phyloP scores from a whole-genome alignment of 2,113 vertebrate genomes.

The Oreocharis arfaki region DNA sequence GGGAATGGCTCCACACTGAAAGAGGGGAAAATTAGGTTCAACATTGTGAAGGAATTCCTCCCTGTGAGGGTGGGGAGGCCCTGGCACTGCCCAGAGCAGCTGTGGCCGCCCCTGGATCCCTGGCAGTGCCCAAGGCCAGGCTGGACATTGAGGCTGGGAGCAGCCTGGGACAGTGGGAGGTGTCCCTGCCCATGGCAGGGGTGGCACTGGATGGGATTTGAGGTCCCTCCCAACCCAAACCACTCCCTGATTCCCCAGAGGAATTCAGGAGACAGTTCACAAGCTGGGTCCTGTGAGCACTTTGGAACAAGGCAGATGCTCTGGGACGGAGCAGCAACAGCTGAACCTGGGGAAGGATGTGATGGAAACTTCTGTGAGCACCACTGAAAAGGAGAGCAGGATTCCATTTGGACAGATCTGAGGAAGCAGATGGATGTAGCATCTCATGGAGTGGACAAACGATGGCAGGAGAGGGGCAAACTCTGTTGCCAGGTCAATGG shows the following conservation, averaged over 20 bases:
- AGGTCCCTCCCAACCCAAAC: not conserved
- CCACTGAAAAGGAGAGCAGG: not conserved
- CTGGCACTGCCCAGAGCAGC: not conserved
- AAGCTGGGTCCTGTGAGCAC: not conserved
- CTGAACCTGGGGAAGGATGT: not conserved
- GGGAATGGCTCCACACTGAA: not conserved
- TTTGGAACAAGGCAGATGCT: not conserved
- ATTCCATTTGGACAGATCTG: not conserved
- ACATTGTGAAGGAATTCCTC: not conserved
- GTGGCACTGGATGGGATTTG: accelerated
- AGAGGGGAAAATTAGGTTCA: not conserved
- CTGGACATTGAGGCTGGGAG: not conserved
- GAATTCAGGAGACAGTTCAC: not conserved
- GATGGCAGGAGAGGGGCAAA: not conserved
- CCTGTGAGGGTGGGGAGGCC: not conserved
- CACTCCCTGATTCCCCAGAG: not conserved
- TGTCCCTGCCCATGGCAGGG: not conserved
- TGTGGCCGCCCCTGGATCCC: not conserved
- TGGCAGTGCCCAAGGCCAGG: not conserved
- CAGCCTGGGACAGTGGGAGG: not conserved
- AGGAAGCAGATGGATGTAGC: not conserved
- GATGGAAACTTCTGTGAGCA: not conserved
- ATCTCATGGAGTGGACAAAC: not conserved
- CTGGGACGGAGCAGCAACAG: not conserved
- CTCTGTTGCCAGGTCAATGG: not conserved